Conservation (phyloP, 2,888 invertebrate genomes). For the Tiliacea aurago region DNA sequence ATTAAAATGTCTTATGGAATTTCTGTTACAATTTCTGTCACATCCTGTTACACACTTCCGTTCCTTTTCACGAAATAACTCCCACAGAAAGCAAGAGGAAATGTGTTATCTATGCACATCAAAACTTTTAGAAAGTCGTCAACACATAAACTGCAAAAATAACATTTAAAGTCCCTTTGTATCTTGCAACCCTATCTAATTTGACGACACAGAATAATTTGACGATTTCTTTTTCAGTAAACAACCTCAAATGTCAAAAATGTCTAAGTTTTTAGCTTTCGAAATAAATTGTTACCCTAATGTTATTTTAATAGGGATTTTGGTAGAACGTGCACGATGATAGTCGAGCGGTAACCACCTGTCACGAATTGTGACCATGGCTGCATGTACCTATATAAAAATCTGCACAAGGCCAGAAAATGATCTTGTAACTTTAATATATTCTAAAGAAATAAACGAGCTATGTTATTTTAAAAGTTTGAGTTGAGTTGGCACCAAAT, state of each 20-base stretch:
- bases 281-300: constrained; percentile 65
- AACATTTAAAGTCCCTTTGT: constrained; percentile 29
- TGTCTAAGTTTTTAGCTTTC: constrained; percentile 58
- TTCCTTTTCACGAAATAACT: too few species aligned
- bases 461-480: neutral
- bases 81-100: too few species aligned
- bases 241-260: constrained; percentile 65
- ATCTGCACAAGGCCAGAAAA: constrained; percentile 45
- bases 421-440: constrained; percentile 27
- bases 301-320: constrained; percentile 62
- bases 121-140: constrained; percentile 8
- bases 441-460: neutral
- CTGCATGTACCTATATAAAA: constrained; percentile 12
- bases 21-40: neutral
- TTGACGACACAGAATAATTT: constrained; percentile 57
- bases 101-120: too few species aligned
- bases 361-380: constrained; percentile 54
- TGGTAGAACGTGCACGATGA: constrained; percentile 45
- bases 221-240: constrained; percentile 66
- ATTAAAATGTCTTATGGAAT: neutral
- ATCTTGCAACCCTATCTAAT: constrained; percentile 61
- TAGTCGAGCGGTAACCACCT: constrained; percentile 56
- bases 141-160: constrained; percentile 22
- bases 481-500: neutral
- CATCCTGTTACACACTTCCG: too few species aligned